Percentiles rank a stretch among this genome's conserved stretches.
Evolutionary conservation across 2,797 vertebrate species (phyloP).

Genomic region (Bovichtus diacanthus): DNA sequence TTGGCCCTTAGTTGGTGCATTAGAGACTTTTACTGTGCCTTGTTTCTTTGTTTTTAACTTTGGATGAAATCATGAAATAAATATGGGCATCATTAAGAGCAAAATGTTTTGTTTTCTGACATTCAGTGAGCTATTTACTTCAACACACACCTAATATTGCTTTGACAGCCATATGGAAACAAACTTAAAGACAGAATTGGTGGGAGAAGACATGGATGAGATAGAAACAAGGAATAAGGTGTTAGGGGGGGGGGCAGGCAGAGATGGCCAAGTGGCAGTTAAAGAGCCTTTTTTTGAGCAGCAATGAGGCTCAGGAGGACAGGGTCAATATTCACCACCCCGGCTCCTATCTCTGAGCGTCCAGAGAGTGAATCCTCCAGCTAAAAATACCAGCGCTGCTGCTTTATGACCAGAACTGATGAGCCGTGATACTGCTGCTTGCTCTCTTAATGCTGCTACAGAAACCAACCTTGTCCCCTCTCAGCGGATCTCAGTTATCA

Average conservation of each 20-base stretch:
- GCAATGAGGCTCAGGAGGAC: slow-evolving; percentile 58
- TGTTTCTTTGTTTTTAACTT: not conserved
- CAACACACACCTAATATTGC: slow-evolving; percentile 10
- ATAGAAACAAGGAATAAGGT: not conserved
- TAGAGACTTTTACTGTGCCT: not conserved
- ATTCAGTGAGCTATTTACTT: not conserved
- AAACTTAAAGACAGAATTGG: not conserved
- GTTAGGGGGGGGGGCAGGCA: not conserved
- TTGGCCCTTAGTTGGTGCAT: slow-evolving; percentile 14
- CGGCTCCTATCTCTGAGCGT: slow-evolving; percentile 34
- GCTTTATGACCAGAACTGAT: slow-evolving; percentile 74
- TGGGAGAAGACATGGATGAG: not conserved
- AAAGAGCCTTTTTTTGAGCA: slow-evolving; percentile 35
- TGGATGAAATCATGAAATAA: slow-evolving; percentile 10
- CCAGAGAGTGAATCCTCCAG: slow-evolving; percentile 56
- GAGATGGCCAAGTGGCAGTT: slow-evolving; percentile 43
- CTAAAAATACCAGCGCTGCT: slow-evolving; percentile 72
- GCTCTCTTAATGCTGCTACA: slow-evolving; percentile 58
- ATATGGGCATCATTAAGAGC: slow-evolving; percentile 16
- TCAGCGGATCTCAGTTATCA: slow-evolving; percentile 37
- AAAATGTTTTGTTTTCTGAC: slow-evolving; percentile 14
- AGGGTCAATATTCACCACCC: slow-evolving; percentile 69
- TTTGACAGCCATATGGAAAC: slow-evolving; percentile 19
- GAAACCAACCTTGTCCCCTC: slow-evolving; percentile 47
- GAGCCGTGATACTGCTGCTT: slow-evolving; percentile 67